Conservation (phyloP, 2,797 vertebrate species). For the Diplodus puntazzo region DNA sequence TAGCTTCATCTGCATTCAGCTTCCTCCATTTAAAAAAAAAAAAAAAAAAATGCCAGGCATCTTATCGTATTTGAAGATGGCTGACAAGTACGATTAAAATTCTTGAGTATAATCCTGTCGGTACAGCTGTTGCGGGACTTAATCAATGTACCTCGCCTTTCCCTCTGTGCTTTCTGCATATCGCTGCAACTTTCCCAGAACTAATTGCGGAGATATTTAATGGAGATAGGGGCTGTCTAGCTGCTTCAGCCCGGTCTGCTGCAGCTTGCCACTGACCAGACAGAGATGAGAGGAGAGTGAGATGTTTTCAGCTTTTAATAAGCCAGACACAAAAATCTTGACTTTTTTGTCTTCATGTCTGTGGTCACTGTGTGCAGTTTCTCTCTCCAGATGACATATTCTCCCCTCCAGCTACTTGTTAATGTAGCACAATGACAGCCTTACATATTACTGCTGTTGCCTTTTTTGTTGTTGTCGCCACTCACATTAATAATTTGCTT, state of each 20-base stretch:
- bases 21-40: background rate
- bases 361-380: background rate
- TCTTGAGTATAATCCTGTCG: conserved; percentile 59
- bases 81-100: conserved; percentile 51
- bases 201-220: conserved; percentile 65
- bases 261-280: conserved; percentile 14
- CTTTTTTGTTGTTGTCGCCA: conserved; percentile 66
- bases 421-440: conserved; percentile 64
- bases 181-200: conserved; percentile 60
- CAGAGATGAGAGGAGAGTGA: conserved; percentile 13
- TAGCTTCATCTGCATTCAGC: conserved; percentile 26
- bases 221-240: conserved; percentile 45
- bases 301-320: conserved; percentile 37
- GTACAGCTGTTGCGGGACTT: conserved; percentile 60
- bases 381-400: conserved; percentile 41
- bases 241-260: conserved; percentile 18
- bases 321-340: background rate
- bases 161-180: conserved; percentile 41
- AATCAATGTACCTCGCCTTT: conserved; percentile 58
- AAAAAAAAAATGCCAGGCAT: conserved; percentile 1
- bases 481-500: conserved; percentile 77
- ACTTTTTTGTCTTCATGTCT: conserved; percentile 17
- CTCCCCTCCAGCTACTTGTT: conserved; percentile 56
- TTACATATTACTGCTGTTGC: conserved; percentile 54
- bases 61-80: conserved; percentile 47